These are phyloP conservation scores for Romanogobio albipinnatus DNA, from an alignment of 2,113 vertebrate genomes.

Conservation along the genomic window DNA sequence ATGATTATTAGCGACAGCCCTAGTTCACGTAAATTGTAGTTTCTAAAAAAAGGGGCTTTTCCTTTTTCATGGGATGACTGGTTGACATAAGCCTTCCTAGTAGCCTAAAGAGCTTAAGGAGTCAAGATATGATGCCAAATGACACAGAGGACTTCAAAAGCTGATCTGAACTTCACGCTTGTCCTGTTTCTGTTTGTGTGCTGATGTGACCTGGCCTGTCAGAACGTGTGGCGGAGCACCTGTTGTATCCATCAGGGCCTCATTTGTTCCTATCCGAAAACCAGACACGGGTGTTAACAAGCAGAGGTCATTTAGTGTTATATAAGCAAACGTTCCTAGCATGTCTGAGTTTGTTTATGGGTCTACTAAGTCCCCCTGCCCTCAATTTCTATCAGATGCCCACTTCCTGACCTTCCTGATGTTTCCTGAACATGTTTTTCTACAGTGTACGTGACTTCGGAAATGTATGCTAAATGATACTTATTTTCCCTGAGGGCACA, in stretches of 20 bases:
- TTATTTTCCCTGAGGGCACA: background rate
- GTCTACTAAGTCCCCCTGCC: slow-evolving; percentile 33
- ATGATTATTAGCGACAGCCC: too few relatives aligned
- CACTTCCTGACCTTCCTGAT: slow-evolving; percentile 33
- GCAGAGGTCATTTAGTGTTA: slow-evolving; percentile 28
- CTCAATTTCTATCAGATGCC: slow-evolving; percentile 37
- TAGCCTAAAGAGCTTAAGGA: background rate
- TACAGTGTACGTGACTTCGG: background rate
- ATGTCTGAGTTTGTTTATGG: slow-evolving; percentile 45
- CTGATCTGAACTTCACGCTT: background rate
- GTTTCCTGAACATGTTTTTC: slow-evolving; percentile 10
- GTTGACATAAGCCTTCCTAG: background rate
- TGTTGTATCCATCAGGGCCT: slow-evolving; percentile 7
- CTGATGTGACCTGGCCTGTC: background rate
- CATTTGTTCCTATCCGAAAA: slow-evolving; percentile 28
- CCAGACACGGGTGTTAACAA: slow-evolving; percentile 34
- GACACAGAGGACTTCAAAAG: background rate
- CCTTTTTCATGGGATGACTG: background rate
- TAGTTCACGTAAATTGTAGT: background rate
- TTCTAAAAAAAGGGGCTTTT: background rate
- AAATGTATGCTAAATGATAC: background rate
- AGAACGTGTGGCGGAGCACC: slow-evolving; percentile 28
- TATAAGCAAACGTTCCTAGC: slow-evolving; percentile 44
- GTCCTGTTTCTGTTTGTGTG: slow-evolving; percentile 4
- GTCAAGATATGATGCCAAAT: background rate